phyloP scores from a whole-genome alignment of 2,888 invertebrate species.

The Pterostichus niger region DNA sequence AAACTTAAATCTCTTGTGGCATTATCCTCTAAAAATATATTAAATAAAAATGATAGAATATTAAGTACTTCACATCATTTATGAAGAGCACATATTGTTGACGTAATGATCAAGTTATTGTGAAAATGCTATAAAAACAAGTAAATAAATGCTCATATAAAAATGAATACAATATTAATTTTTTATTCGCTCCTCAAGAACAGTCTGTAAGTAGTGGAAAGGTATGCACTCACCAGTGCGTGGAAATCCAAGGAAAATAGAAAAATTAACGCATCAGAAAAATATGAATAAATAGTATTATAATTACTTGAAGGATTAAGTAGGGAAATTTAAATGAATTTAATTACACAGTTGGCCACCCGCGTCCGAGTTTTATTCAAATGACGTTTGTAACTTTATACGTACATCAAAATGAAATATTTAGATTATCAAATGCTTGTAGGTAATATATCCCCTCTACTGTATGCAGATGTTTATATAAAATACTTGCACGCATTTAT shows the following conservation, averaged over 20 bases:
- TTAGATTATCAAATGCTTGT: slow-evolving; percentile 57
- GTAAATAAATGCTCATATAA: slow-evolving; percentile 17
- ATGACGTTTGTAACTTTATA: slow-evolving; percentile 29
- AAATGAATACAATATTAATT: slow-evolving; percentile 45
- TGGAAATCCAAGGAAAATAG: slow-evolving; percentile 53
- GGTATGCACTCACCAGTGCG: slow-evolving; percentile 24
- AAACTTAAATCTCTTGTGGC: too few relatives aligned
- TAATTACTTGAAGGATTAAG: slow-evolving; percentile 47
- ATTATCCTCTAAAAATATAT: too few relatives aligned
- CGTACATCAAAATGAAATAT: slow-evolving; percentile 52
- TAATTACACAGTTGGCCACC: slow-evolving; percentile 63
- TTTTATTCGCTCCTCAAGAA: neutral
- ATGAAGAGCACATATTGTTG: too few relatives aligned
- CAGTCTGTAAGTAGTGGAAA: slow-evolving; percentile 32
- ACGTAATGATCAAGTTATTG: neutral
- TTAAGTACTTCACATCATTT: too few relatives aligned
- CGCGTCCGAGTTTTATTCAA: slow-evolving; percentile 50
- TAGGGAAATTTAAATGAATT: slow-evolving; percentile 62
- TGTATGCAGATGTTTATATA: slow-evolving; percentile 20
- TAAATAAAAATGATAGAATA: too few relatives aligned
- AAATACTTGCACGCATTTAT: slow-evolving; percentile 32
- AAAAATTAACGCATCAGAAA: slow-evolving; percentile 47
- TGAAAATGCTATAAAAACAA: neutral
- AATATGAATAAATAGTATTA: slow-evolving; percentile 55
- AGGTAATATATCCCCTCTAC: neutral